phyloP scores from a whole-genome alignment of 2,797 vertebrate species.

The Urophycis tenuis region DNA sequence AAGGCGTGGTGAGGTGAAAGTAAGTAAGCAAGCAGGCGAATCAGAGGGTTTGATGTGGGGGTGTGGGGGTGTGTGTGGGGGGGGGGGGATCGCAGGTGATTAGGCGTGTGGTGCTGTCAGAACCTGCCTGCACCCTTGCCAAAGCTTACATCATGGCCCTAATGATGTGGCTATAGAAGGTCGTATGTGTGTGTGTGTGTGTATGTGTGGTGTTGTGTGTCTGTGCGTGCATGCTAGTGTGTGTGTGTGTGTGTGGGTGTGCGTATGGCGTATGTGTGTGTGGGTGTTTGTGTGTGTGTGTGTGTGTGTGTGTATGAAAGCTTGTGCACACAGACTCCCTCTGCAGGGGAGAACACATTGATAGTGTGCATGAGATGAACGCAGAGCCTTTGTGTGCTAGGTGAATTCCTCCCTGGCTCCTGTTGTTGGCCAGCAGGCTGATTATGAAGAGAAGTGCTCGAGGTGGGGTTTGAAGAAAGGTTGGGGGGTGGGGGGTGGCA shows the following conservation, averaged over 20 bases:
- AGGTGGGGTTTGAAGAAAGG: conserved; percentile 3
- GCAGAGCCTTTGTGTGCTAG: no score
- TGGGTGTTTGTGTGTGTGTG: conserved; percentile 5
- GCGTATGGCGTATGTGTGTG: no score
- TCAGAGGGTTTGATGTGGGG: conserved; percentile 10
- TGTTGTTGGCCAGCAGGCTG: not conserved
- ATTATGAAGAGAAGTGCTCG: conserved; percentile 10
- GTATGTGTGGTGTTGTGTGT: conserved; percentile 16
- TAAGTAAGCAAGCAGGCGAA: conserved; percentile 16
- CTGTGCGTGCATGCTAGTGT: conserved; percentile 1
- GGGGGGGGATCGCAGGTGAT: no score
- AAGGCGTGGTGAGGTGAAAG: not conserved
- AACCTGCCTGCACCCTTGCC: conserved; percentile 42
- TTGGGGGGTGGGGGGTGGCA: no score
- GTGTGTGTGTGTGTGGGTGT: not conserved
- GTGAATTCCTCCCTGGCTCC: conserved; percentile 16
- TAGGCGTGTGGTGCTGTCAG: conserved; percentile 38
- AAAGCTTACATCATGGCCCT: conserved; percentile 60
- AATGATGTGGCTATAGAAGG: conserved; percentile 34
- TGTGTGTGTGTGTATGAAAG: no score
- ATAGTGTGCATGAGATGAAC: not conserved
- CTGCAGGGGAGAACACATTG: not conserved
- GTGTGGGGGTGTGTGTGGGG: no score
- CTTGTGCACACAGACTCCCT: not conserved
- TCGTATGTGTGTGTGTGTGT: conserved; percentile 3